Evolutionary conservation across 1,140 invertebrate species (phyloP).

Genomic region (Lepidotrigona ventralis): DNA sequence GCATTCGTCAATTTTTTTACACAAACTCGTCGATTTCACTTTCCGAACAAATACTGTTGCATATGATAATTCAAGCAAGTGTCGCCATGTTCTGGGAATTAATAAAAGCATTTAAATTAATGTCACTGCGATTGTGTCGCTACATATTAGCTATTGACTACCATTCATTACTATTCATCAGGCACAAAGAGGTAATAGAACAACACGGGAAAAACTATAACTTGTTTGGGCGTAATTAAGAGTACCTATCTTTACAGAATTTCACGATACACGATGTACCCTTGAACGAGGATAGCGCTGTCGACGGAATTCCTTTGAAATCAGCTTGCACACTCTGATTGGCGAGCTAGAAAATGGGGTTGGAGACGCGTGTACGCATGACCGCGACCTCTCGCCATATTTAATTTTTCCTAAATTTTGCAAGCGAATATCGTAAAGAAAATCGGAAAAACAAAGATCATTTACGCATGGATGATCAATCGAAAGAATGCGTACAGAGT

Average conservation of each 20-base stretch:
- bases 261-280: background rate
- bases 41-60: background rate
- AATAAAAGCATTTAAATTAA: background rate
- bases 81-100: constrained; percentile 20
- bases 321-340: constrained; percentile 15
- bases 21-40: background rate
- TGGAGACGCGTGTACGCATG: constrained; percentile 62
- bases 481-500: background rate
- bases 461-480: background rate
- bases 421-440: constrained; percentile 34
- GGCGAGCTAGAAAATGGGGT: constrained; percentile 3
- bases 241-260: background rate
- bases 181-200: background rate
- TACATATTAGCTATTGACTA: no score
- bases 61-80: background rate
- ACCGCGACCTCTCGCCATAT: constrained; percentile 70
- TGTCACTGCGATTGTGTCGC: no score
- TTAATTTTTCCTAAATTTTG: constrained; percentile 77
- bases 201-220: background rate
- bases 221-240: background rate
- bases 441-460: constrained; percentile 29
- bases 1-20: background rate
- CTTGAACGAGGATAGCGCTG: constrained; percentile 15
- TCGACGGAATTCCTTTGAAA: constrained; percentile 5
- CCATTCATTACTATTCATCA: background rate